Evolutionary conservation across 2,888 invertebrate genomes (phyloP).

Genomic region (Julus scandinavius): DNA sequence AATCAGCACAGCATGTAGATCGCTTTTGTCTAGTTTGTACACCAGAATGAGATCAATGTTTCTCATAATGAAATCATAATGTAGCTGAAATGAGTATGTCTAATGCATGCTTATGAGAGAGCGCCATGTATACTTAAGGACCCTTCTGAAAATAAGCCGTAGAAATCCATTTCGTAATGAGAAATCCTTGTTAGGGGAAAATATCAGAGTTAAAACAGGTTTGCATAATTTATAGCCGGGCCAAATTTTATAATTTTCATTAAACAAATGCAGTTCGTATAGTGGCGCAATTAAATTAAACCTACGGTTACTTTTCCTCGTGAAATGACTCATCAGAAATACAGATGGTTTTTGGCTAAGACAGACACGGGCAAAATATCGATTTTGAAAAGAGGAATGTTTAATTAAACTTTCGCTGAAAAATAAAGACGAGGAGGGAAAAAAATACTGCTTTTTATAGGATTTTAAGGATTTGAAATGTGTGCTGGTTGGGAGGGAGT

Average conservation of each 20-base stretch:
- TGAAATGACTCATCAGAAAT: not conserved
- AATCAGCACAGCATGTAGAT: too few relatives aligned
- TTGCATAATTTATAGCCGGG: not conserved
- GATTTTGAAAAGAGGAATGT: slow-evolving; percentile 2
- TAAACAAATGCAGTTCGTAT: not conserved
- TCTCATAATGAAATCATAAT: too few relatives aligned
- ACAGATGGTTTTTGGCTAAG: not conserved
- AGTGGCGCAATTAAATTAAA: slow-evolving; percentile 3
- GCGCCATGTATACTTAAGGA: not conserved
- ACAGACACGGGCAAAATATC: not conserved
- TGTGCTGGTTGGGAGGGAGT: too few relatives aligned
- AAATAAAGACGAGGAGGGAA: not conserved
- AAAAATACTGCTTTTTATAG: not conserved
- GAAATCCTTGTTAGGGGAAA: not conserved
- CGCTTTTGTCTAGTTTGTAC: too few relatives aligned
- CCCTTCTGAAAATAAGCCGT: not conserved
- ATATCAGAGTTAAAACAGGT: not conserved
- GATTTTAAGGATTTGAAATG: not conserved
- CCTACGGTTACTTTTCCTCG: not conserved
- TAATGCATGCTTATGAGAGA: not conserved
- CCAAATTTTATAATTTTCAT: slow-evolving; percentile 12
- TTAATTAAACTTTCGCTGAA: not conserved
- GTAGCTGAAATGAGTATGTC: not conserved
- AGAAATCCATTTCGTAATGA: slow-evolving; percentile 11
- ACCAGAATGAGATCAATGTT: too few relatives aligned